phyloP scores from a whole-genome alignment of 2,888 invertebrate species.

The Anaspis maculata region DNA sequence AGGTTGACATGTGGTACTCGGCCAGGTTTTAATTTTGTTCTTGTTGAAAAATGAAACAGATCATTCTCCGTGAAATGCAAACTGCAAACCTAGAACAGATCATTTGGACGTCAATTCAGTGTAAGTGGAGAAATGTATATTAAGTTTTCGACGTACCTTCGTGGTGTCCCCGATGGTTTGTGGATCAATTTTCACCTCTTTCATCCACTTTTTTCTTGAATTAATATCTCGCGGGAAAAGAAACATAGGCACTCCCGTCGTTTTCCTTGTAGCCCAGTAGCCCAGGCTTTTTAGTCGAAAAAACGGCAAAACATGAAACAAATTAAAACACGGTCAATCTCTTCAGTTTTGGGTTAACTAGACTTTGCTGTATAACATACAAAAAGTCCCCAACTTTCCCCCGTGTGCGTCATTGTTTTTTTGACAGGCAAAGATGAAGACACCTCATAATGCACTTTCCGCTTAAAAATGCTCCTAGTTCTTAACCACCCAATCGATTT shows the following conservation, averaged over 20 bases:
- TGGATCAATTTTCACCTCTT: constrained; percentile 3
- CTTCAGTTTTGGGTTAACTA: no score
- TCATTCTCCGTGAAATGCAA: constrained; percentile 1
- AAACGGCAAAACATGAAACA: no score
- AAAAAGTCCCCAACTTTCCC: no score
- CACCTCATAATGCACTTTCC: no score
- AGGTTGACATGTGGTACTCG: constrained; percentile 3
- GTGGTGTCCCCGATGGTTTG: constrained; percentile 1
- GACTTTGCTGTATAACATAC: no score
- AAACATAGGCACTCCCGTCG: constrained; percentile 1
- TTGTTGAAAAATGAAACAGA: constrained; percentile 3
- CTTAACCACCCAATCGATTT: no score
- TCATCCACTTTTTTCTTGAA: constrained; percentile 1
- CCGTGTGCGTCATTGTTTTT: no score
- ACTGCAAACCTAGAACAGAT: neutral
- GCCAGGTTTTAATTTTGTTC: constrained; percentile 3
- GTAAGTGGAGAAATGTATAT: no score
- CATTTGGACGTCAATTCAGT: neutral
- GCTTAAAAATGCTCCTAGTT: no score
- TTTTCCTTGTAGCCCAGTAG: neutral
- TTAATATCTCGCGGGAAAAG: constrained; percentile 1
- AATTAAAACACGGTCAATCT: no score
- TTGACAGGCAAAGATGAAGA: no score
- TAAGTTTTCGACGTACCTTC: neutral
- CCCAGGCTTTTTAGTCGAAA: no score